Evolutionary conservation across 2,888 invertebrate species (phyloP).

Genomic region (Onchidella celtica): DNA sequence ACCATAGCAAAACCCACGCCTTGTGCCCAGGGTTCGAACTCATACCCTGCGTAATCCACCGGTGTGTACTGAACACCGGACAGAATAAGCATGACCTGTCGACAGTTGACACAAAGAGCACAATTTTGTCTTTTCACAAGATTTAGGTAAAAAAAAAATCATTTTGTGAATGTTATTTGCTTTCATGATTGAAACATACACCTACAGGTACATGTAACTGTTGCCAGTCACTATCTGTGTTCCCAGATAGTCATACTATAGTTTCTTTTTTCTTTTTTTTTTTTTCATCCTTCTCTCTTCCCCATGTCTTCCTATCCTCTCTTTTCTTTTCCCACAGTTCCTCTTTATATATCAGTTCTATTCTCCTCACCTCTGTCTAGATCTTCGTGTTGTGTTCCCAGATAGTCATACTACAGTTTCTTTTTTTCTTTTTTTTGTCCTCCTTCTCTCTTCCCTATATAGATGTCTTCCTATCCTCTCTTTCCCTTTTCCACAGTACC

Average conservation of each 20-base stretch:
- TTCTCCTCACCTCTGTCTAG: not conserved
- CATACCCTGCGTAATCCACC: slow-evolving; percentile 56
- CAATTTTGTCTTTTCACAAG: no score
- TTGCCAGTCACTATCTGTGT: no score
- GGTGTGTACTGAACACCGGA: slow-evolving; percentile 62
- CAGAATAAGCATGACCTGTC: slow-evolving; percentile 63
- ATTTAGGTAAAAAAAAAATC: no score
- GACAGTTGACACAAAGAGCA: no score
- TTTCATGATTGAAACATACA: no score
- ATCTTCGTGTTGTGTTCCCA: not conserved
- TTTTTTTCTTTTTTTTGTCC: not conserved
- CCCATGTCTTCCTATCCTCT: not conserved
- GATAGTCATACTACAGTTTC: not conserved
- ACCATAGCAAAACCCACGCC: slow-evolving; percentile 63
- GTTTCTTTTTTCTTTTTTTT: not conserved
- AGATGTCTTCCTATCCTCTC: not conserved
- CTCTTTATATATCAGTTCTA: not conserved
- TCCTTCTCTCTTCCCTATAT: not conserved
- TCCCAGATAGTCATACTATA: no score
- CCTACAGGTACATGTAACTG: no score
- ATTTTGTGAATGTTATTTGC: no score
- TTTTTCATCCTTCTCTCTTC: not conserved
- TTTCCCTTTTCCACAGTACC: not conserved
- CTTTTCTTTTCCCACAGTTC: not conserved
- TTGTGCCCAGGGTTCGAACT: slow-evolving; percentile 60